These are phyloP conservation scores for Pyralis farinalis DNA, from an alignment of 2,888 invertebrate genomes.

Conservation along the genomic window DNA sequence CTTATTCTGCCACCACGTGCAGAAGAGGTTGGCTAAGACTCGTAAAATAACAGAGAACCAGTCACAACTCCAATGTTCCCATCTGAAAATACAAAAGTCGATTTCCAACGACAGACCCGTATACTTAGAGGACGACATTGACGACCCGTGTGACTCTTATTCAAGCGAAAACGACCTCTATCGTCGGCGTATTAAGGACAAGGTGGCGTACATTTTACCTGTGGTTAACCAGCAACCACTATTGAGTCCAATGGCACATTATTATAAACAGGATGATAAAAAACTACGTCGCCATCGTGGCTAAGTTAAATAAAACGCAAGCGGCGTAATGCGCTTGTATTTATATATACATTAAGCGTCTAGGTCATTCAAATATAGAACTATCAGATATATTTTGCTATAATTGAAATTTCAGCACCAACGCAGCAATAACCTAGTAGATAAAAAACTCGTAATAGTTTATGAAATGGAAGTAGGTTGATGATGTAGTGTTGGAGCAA, in stretches of 20 bases:
- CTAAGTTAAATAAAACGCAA: neutral
- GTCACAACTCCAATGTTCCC: too few species aligned
- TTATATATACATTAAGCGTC: neutral
- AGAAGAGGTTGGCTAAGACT: too few species aligned
- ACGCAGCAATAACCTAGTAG: too few species aligned
- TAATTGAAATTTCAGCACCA: too few species aligned
- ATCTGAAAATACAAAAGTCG: constrained; percentile 12
- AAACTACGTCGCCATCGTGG: neutral
- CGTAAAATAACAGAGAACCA: too few species aligned
- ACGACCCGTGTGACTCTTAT: constrained; percentile 15
- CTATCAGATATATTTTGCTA: too few species aligned
- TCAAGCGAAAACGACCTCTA: constrained; percentile 5
- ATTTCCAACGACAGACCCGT: constrained; percentile 12
- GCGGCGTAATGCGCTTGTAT: neutral
- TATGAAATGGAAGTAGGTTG: too few species aligned
- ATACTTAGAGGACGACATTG: constrained; percentile 22
- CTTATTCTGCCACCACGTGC: too few species aligned
- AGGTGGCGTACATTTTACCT: constrained; percentile 1
- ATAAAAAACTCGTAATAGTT: too few species aligned
- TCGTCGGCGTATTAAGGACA: neutral
- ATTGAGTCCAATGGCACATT: constrained; percentile 1
- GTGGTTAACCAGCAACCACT: constrained; percentile 1
- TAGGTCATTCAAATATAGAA: too few species aligned
- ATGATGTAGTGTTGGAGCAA: too few species aligned
- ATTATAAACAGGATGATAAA: constrained; percentile 4